A percentile compares a stretch with the other conserved stretches of the same genome.
phyloP scores from a whole-genome alignment of 2,113 vertebrate species.

The Corythornis cristatus region DNA sequence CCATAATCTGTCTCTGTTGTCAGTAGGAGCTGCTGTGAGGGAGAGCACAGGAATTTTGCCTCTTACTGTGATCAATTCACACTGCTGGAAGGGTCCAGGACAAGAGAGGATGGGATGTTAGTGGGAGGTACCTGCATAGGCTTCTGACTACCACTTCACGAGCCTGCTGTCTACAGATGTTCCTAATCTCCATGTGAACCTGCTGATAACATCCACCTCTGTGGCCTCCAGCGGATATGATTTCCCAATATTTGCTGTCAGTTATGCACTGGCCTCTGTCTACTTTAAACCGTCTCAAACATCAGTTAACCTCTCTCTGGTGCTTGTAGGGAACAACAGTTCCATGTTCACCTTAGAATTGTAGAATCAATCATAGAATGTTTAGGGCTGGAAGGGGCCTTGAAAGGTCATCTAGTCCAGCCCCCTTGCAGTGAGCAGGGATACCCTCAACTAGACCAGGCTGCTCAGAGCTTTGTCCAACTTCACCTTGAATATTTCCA shows the following conservation, averaged over 20 bases:
- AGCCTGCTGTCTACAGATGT: background rate
- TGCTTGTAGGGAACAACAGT: background rate
- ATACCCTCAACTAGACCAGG: too few relatives aligned
- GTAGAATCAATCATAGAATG: too few relatives aligned
- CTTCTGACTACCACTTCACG: background rate
- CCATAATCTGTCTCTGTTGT: background rate
- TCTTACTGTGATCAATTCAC: background rate
- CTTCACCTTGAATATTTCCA: too few relatives aligned
- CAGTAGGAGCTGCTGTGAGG: background rate
- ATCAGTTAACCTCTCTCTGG: background rate
- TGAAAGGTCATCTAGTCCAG: too few relatives aligned
- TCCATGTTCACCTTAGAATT: background rate
- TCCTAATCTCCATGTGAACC: background rate
- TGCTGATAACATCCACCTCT: background rate
- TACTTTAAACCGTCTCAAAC: background rate
- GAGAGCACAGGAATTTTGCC: background rate
- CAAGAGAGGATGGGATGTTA: background rate
- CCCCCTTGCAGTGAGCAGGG: too few relatives aligned
- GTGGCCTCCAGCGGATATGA: fast-evolving
- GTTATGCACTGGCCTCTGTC: background rate
- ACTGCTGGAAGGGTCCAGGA: background rate
- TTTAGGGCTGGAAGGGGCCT: too few relatives aligned
- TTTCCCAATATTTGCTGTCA: background rate
- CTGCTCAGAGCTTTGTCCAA: too few relatives aligned
- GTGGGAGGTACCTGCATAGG: background rate